A percentile compares a stretch with the other conserved stretches of the same genome.
These are phyloP conservation scores for Laticauda laticaudata DNA, from an alignment of 2,113 vertebrate genomes.

Conservation along the genomic window DNA sequence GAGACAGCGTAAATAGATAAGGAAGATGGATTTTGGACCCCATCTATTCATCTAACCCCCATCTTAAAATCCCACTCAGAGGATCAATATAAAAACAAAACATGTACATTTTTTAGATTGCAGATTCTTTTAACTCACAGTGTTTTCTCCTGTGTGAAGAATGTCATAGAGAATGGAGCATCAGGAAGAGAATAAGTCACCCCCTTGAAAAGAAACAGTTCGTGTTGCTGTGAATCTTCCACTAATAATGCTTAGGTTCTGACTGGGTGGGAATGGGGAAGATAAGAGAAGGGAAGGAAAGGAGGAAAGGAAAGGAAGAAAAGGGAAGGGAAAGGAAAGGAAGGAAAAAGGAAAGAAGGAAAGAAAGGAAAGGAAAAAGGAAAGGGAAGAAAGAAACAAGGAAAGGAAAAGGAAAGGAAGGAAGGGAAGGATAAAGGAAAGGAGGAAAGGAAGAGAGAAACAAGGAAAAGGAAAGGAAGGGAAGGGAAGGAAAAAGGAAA, in stretches of 20 bases:
- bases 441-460: neutral
- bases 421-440: neutral
- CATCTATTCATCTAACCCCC: neutral
- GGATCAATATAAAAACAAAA: neutral
- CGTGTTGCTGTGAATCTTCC: neutral
- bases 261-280: neutral
- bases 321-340: no score
- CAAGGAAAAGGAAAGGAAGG: neutral
- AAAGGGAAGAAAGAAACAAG: no score
- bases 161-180: neutral
- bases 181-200: neutral
- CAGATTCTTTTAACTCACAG: neutral
- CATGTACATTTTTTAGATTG: neutral
- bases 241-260: neutral
- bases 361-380: no score
- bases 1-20: neutral
- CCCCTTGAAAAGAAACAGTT: neutral
- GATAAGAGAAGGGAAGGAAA: neutral
- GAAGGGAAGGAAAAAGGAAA: neutral
- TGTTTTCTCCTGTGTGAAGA: neutral
- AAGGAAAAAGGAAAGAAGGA: no score
- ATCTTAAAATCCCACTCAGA: neutral
- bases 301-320: neutral
- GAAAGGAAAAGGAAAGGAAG: no score
- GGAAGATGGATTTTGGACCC: neutral